Conservation (phyloP, 2,797 vertebrate species). For the Avahi laniger region DNA sequence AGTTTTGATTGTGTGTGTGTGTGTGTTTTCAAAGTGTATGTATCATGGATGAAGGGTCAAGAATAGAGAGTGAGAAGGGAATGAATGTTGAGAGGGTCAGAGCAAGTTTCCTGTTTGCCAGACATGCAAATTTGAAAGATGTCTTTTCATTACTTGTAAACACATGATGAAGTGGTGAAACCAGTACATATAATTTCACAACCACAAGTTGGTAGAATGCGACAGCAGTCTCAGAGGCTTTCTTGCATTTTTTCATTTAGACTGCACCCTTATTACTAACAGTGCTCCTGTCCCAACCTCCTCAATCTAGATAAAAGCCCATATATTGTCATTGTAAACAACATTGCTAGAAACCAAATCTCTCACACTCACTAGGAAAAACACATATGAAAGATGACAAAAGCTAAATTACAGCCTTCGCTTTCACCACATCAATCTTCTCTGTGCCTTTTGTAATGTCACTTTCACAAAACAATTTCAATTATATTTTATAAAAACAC, state of each 20-base stretch:
- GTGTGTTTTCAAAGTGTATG: not conserved
- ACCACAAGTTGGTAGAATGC: not conserved
- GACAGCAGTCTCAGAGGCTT: not conserved
- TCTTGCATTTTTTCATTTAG: not conserved
- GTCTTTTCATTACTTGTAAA: not conserved
- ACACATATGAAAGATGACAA: slow-evolving; percentile 38
- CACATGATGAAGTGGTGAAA: not conserved
- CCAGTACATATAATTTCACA: not conserved
- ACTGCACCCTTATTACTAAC: not conserved
- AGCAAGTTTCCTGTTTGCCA: not conserved
- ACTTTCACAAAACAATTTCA: slow-evolving; percentile 44
- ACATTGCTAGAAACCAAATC: slow-evolving; percentile 7
- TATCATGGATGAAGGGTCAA: not conserved
- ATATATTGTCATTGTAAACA: slow-evolving; percentile 14
- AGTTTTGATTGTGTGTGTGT: not conserved
- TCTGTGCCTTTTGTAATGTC: slow-evolving; percentile 30
- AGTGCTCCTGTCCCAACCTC: not conserved
- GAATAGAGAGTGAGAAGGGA: not conserved
- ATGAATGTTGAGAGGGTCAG: not conserved
- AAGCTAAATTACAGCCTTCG: slow-evolving; percentile 54
- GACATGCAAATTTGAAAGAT: not conserved
- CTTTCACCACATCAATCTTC: slow-evolving; percentile 42
- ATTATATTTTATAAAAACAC: slow-evolving; percentile 35
- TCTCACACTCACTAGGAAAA: slow-evolving; percentile 11
- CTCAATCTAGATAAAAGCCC: slow-evolving; percentile 24